Percentiles rank a stretch among this genome's conserved stretches.
Evolutionary conservation across 2,113 vertebrate species (phyloP).

Genomic region (Peromyscus maniculatus): DNA sequence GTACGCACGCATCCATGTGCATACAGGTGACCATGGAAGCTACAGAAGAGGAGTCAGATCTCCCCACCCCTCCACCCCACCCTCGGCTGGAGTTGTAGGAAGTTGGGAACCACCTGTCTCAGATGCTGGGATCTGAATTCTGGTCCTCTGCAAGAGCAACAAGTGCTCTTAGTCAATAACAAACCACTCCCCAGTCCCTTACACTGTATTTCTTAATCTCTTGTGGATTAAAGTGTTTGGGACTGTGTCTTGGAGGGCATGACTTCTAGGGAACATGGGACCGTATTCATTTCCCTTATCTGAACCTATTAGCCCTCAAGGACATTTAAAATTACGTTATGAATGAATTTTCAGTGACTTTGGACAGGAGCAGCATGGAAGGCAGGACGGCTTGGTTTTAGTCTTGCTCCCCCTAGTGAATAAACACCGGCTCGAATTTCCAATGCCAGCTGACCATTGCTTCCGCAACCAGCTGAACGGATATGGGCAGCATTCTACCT

Average conservation of each 20-base stretch:
- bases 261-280: background rate
- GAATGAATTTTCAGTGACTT: conserved; percentile 2
- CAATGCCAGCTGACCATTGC: background rate
- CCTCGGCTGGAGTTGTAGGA: background rate
- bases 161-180: background rate
- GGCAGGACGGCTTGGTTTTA: background rate
- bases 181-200: background rate
- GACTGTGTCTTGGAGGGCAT: background rate
- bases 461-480: background rate
- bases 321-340: background rate
- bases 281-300: background rate
- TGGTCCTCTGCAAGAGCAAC: background rate
- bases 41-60: background rate
- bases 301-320: background rate
- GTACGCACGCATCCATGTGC: background rate
- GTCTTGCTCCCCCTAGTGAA: background rate
- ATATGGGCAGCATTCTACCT: background rate
- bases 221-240: background rate
- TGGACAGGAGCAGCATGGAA: background rate
- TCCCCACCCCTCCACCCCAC: background rate
- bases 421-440: background rate
- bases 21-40: background rate
- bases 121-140: background rate
- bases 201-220: conserved; percentile 16
- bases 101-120: background rate